Evolutionary conservation across 2,888 invertebrate genomes (phyloP), one percentile per base, ranked within the genome.

Genomic region (Marasmarcha lunaedactyla): DNA sequence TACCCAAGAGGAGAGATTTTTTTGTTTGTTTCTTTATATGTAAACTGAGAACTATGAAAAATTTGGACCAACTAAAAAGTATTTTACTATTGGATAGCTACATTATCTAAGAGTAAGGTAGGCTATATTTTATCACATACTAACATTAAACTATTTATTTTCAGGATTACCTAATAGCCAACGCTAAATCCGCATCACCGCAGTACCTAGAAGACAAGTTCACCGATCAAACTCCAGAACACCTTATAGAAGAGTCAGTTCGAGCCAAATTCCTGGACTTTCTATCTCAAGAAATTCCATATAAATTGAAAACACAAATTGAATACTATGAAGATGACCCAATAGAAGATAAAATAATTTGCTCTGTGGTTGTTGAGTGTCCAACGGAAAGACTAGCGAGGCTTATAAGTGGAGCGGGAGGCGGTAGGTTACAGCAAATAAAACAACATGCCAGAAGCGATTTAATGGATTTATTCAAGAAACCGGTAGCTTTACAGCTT

Each of bases 221-320:
- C 63, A 91, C 95, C 0, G 91, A 95, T 65, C 90, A 93, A 57
- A 72, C 85, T 11, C 88, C 90, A 0, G 87, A 90, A 52, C 73
- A 84, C 5, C 65, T 97, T 14, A 89, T 94, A 43, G 77, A 87
- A 38, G 87, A 89, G 50, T 89, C 91, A 41, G 91, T 98, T 0
- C 86, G 92, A 53, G 94, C 95, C 1, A 92, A 91, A 50, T 84
- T 97, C 33, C 67, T 98, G 43, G 94, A 98, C 59, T 87, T 89
- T 57, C 71, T 97, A 34, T 88, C 90, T 0, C 87, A 94, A 49
- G 95, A 97, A 78, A 87, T 98, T 34, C 98, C 98, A 0, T 98
- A 98, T 59, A 83, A 69, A 33, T 60, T 97, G 2, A 76, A 85
- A 43, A 83, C 89, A 5, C 57, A 79, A 37, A 59, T 95, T 11